Evolutionary conservation across 2,113 vertebrate genomes (phyloP).

Genomic region (Probosciger aterrimus): DNA sequence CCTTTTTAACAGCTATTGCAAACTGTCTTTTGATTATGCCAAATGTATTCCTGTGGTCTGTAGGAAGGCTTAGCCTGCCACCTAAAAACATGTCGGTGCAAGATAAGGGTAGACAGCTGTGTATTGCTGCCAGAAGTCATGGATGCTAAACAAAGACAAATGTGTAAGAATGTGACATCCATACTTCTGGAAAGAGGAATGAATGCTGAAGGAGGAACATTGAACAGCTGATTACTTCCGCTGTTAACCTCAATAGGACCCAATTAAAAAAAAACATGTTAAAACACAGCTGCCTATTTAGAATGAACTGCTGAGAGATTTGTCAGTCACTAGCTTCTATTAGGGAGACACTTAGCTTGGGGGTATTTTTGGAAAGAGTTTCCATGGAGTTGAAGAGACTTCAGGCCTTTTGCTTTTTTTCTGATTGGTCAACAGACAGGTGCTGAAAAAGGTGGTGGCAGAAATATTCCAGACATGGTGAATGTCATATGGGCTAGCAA

Average conservation of each 20-base stretch:
- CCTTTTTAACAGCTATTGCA: background rate
- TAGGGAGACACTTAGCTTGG: constrained; percentile 50
- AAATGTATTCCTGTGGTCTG: background rate
- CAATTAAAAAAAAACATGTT: background rate
- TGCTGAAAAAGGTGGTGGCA: constrained; percentile 70
- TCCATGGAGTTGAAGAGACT: constrained; percentile 62
- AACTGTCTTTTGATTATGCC: background rate
- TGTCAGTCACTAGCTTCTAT: constrained; percentile 23
- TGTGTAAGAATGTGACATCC: constrained; percentile 20
- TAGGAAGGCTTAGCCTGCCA: background rate
- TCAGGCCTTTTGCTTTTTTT: constrained; percentile 63
- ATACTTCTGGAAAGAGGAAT: constrained; percentile 27
- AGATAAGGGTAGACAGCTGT: constrained; percentile 54
- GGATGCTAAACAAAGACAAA: constrained; percentile 24
- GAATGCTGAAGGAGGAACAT: background rate
- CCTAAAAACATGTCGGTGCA: background rate
- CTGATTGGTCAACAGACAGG: constrained; percentile 74
- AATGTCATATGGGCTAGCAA: background rate
- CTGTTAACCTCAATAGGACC: constrained; percentile 29
- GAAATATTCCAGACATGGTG: constrained; percentile 66
- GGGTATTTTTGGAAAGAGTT: constrained; percentile 77
- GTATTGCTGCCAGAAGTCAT: constrained; percentile 10
- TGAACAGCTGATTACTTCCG: constrained; percentile 63
- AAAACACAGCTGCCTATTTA: constrained; percentile 39
- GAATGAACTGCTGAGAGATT: constrained; percentile 40